Conservation (phyloP, 2,113 vertebrate species). For the Vulpes lagopus region DNA sequence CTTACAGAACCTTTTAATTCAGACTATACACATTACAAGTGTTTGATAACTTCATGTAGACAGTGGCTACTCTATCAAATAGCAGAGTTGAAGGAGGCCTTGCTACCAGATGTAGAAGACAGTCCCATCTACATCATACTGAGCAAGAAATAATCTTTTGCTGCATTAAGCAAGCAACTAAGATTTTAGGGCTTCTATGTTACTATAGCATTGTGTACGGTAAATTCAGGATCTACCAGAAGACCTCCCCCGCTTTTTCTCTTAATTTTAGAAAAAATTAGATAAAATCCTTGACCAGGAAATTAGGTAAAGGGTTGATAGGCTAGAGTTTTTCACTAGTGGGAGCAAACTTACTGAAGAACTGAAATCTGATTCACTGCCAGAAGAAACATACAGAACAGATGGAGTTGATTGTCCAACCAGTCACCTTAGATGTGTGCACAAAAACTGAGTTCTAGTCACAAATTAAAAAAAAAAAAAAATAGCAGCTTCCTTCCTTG, state of each 20-base stretch:
- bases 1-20: background rate
- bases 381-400: background rate
- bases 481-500: background rate
- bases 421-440: background rate
- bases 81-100: background rate
- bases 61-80: background rate
- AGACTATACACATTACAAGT: background rate
- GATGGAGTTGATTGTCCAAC: background rate
- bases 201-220: background rate
- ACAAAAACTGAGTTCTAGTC: background rate
- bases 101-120: background rate
- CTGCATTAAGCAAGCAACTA: background rate
- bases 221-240: background rate
- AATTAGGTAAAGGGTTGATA: background rate
- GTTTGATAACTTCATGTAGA: background rate
- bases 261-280: background rate
- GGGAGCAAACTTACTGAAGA: background rate
- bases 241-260: background rate
- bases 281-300: background rate
- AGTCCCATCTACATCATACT: background rate
- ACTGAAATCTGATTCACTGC: background rate
- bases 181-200: background rate
- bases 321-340: background rate
- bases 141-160: slow-evolving; percentile 11
- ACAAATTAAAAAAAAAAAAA: background rate